A percentile compares a stretch with the other conserved stretches of the same genome.
Conservation (phyloP, 2,113 vertebrate genomes). For the Chelonoidis abingdonii region DNA sequence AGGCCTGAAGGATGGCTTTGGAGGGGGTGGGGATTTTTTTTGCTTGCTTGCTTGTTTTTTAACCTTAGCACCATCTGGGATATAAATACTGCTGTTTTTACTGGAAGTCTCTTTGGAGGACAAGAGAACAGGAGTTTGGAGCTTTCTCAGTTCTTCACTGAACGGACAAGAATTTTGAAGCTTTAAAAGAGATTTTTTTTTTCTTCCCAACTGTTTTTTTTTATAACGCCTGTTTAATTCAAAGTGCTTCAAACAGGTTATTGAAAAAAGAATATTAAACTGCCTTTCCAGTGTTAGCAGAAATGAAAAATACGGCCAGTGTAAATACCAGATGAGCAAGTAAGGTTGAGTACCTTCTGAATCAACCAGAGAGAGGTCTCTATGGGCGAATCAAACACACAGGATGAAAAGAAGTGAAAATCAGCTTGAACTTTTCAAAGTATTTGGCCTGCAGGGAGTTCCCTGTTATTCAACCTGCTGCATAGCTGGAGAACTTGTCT, state of each 20-base stretch:
- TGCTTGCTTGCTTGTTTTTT: background rate
- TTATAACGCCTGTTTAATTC: fast-evolving
- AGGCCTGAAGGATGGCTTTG: background rate
- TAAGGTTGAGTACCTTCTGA: background rate
- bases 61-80: background rate
- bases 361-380: background rate
- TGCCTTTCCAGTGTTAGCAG: background rate
- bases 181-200: background rate
- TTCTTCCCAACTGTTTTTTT: background rate
- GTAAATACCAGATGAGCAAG: background rate
- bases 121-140: background rate
- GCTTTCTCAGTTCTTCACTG: background rate
- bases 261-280: background rate
- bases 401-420: background rate
- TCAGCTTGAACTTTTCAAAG: background rate
- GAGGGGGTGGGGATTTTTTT: background rate
- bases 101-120: background rate
- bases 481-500: background rate
- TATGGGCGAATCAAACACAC: background rate
- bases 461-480: background rate
- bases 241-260: background rate
- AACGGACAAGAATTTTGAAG: background rate
- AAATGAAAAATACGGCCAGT: background rate
- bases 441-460: background rate
- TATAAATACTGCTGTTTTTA: background rate